phyloP scores from a whole-genome alignment of 1,140 invertebrate genomes.

The Bombus difficillimus region DNA sequence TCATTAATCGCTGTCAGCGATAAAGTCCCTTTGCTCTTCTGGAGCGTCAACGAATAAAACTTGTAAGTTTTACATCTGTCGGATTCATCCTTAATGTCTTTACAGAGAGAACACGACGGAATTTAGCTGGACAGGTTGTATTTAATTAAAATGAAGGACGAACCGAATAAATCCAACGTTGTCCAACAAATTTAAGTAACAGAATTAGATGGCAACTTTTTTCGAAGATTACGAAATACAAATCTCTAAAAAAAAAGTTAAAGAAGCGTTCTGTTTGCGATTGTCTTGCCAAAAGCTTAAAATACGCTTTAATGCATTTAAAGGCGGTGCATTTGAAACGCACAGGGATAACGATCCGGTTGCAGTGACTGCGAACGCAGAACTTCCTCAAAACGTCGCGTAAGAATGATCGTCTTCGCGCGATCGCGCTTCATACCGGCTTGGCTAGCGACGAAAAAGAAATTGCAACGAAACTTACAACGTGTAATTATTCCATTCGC shows the following conservation, averaged over 20 bases:
- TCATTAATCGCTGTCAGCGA: neutral
- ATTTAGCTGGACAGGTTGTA: neutral
- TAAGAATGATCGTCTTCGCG: neutral
- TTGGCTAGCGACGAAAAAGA: neutral
- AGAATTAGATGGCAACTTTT: no score
- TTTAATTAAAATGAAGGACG: no score
- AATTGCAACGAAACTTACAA: slow-evolving; percentile 1
- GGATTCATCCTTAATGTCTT: neutral
- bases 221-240: no score
- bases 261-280: no score
- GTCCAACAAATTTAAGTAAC: no score
- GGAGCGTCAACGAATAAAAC: neutral
- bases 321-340: no score
- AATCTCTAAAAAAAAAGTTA: fast-evolving
- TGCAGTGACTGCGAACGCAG: no score
- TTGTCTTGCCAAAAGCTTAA: no score
- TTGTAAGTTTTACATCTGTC: neutral
- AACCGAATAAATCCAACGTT: no score
- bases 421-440: neutral
- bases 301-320: no score
- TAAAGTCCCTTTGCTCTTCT: neutral
- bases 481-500: slow-evolving; percentile 38
- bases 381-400: neutral
- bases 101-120: neutral
- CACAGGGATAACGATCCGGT: no score